Conservation (phyloP, 1,140 invertebrate genomes). For the Ericerus pela region DNA sequence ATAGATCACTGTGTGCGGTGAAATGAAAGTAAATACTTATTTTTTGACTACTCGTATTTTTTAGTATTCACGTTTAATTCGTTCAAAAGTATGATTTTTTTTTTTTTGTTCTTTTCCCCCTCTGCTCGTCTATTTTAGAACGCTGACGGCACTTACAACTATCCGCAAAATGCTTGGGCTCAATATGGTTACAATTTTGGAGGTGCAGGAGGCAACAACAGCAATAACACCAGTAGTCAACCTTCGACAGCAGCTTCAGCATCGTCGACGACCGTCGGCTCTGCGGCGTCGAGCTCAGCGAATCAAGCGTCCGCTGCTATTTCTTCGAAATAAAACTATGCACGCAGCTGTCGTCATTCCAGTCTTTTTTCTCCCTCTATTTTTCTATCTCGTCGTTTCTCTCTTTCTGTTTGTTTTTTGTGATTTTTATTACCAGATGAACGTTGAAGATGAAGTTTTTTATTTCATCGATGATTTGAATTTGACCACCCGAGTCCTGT, state of each 20-base stretch:
- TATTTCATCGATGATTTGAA: too few relatives aligned
- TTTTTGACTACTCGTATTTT: too few relatives aligned
- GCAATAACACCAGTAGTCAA: background rate
- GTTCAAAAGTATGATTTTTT: too few relatives aligned
- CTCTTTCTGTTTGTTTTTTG: too few relatives aligned
- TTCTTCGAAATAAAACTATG: slow-evolving; percentile 5
- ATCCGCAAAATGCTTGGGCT: slow-evolving; percentile 14
- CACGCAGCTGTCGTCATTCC: background rate
- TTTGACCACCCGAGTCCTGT: too few relatives aligned
- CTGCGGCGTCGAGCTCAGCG: background rate
- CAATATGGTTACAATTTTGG: slow-evolving; percentile 3
- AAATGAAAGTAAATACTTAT: too few relatives aligned
- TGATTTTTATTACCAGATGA: too few relatives aligned
- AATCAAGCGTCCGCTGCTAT: background rate
- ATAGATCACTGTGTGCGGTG: too few relatives aligned
- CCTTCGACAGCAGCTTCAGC: background rate
- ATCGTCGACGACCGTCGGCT: background rate
- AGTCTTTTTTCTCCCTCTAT: background rate
- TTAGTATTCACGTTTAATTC: too few relatives aligned
- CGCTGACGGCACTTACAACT: slow-evolving; percentile 15
- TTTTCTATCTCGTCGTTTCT: background rate
- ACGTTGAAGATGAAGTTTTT: too few relatives aligned
- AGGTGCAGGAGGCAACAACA: background rate
- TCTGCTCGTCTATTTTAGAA: slow-evolving; percentile 16
- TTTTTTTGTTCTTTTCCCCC: too few relatives aligned